Evolutionary conservation across 2,113 vertebrate genomes (phyloP).

Genomic region (Microtus pennsylvanicus): DNA sequence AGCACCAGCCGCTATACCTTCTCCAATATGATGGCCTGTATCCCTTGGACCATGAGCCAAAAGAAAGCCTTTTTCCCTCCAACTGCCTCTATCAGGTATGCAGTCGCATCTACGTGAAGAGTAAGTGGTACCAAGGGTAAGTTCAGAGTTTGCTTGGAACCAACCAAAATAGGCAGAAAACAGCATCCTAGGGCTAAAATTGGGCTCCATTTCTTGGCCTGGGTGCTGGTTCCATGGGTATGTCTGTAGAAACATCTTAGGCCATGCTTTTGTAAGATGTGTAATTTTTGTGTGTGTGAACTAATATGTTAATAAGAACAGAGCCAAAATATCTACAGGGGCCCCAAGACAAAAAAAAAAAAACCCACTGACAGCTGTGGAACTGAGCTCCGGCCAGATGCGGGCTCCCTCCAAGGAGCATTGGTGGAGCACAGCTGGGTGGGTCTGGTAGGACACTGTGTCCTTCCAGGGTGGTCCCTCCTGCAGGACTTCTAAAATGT

Average conservation of each 20-base stretch:
- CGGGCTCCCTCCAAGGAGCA: neutral
- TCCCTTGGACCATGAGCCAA: neutral
- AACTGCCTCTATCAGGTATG: neutral
- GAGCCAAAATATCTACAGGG: neutral
- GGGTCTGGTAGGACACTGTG: neutral
- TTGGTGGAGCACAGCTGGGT: fast-evolving
- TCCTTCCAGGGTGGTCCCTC: neutral
- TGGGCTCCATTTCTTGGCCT: neutral
- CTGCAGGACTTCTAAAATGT: neutral
- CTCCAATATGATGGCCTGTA: neutral
- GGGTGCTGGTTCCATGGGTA: neutral
- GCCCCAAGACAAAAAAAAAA: neutral
- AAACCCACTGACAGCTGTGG: neutral
- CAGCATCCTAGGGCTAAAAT: too few relatives aligned
- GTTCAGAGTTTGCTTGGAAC: neutral
- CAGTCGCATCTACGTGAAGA: neutral
- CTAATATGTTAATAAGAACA: neutral
- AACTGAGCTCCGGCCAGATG: neutral
- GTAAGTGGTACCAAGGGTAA: neutral
- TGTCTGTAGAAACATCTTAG: neutral
- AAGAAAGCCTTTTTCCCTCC: neutral
- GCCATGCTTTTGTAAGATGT: neutral
- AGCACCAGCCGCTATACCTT: neutral
- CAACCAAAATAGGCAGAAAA: neutral
- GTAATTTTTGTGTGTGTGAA: neutral